Base-by-base conservation (phyloP, 2,797 vertebrate genomes). In the Pachyuromys duprasi region DNA sequence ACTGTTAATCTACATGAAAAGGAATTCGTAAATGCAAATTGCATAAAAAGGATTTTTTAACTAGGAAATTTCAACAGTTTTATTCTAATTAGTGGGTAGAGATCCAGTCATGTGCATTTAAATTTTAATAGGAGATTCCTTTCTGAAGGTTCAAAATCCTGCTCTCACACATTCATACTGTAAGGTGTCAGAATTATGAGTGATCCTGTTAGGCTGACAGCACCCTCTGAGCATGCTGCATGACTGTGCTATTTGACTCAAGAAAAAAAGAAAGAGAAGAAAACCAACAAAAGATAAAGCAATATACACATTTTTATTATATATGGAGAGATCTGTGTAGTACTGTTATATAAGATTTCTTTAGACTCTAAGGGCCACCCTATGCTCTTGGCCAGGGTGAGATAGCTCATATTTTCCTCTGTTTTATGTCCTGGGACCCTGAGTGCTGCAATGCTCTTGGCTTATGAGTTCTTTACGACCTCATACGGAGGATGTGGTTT, bases 361-460 rank as follows among this genome's bases (percentile, higher is more conserved):
- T 89, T n/a, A 63, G 67, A 42, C 83, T 89, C 80, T 86, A 33
- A 93, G 70, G 92, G 88, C 86, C 86, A 3, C 84, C 63, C 83
- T 93, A 11, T n/a, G 75, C 79, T 94, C 72, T 83, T 36, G 75
- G 83, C 55, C 82, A 67, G 5, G 36, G 57, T 74, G 84, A 96
- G 69, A 18, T 49, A 33, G 86, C 33, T 72, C 36, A 17, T 90
- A 93, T 95, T 94, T 96, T 93, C 78, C 81, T 93, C 65, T 53
- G 8, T 92, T 96, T 95, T 95, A 86, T 95, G 81, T 96, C 86
- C 91, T 93, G 86, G 83, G 86, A 90, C 78, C 33, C 57, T 45
- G 90, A 84, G 45, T 78, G 90, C 81, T 53, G 3, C 36, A 86
- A 3, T 78, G 49, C 80, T 97, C 69, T 94, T 96, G 95, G 86